These are phyloP conservation scores for Macrochelys suwanniensis DNA, from an alignment of 2,797 vertebrate genomes.

Conservation along the genomic window DNA sequence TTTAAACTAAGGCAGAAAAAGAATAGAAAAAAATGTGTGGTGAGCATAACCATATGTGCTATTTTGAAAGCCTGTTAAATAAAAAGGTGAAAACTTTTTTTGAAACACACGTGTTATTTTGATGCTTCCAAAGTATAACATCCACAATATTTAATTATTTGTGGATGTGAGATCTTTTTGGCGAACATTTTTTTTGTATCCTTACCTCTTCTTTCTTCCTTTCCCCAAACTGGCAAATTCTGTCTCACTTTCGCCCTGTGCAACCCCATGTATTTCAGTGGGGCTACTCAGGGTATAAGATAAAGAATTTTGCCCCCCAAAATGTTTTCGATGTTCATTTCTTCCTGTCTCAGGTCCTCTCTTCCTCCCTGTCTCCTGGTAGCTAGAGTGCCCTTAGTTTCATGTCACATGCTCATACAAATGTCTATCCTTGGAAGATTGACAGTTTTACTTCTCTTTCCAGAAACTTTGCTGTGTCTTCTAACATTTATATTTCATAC, in stretches of 20 bases:
- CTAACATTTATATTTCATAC: not conserved
- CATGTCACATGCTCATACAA: not conserved
- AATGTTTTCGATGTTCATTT: not conserved
- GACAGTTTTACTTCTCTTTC: not conserved
- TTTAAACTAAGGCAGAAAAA: not conserved
- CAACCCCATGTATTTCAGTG: not conserved
- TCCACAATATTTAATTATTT: not conserved
- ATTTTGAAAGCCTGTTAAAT: not conserved
- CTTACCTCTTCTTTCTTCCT: not conserved
- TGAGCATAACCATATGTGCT: not conserved
- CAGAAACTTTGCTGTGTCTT: not conserved
- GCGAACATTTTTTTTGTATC: not conserved
- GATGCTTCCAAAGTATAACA: not conserved
- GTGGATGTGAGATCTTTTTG: not conserved
- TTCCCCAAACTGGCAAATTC: not conserved
- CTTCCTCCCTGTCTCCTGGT: not conserved
- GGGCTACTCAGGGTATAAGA: not conserved
- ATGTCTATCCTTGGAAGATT: not conserved
- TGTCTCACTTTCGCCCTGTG: not conserved
- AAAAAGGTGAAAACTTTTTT: not conserved
- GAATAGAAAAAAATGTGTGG: not conserved
- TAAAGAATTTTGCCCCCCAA: not conserved
- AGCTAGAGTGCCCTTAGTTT: not conserved
- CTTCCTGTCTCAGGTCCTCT: not conserved
- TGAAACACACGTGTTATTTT: not conserved